Evolutionary conservation across 2,113 vertebrate species (phyloP).

Genomic region (Scomber scombrus): DNA sequence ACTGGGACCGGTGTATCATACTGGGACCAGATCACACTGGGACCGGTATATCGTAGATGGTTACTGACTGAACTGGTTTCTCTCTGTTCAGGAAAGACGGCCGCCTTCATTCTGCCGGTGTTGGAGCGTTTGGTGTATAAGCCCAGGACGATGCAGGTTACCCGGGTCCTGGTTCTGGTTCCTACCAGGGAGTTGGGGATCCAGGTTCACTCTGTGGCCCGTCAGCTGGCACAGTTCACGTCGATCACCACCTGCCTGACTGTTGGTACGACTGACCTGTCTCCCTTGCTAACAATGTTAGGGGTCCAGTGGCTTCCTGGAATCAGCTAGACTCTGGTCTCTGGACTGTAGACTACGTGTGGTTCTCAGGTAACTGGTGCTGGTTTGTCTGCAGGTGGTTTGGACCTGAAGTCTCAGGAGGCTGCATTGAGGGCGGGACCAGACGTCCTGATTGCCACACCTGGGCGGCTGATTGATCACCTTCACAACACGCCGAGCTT

Average conservation of each 20-base stretch:
- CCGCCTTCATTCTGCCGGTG: slow-evolving; percentile 95
- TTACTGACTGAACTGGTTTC: background rate
- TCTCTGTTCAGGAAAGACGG: slow-evolving; percentile 90
- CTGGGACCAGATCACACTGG: too few species aligned
- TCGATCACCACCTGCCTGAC: slow-evolving; percentile 91
- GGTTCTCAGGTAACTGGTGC: background rate
- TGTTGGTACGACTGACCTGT: slow-evolving; percentile 87
- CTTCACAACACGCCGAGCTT: slow-evolving; percentile 98
- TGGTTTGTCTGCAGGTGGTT: slow-evolving; percentile 85
- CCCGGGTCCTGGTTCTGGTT: slow-evolving; percentile 92
- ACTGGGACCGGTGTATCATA: background rate
- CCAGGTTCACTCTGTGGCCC: slow-evolving; percentile 95
- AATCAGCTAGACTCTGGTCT: background rate
- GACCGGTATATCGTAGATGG: too few species aligned
- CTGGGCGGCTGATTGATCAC: slow-evolving; percentile 96
- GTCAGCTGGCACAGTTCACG: slow-evolving; percentile 95
- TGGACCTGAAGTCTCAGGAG: slow-evolving; percentile 97
- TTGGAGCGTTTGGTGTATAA: slow-evolving; percentile 97
- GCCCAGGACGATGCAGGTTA: slow-evolving; percentile 92
- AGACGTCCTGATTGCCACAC: slow-evolving; percentile 96
- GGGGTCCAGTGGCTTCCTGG: too few species aligned
- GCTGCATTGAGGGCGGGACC: slow-evolving; percentile 91
- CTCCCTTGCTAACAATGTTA: too few species aligned
- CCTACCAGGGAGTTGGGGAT: slow-evolving; percentile 97
- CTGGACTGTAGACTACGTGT: background rate